Conservation (phyloP, 2,797 vertebrate species). For the Zenarchopterus dispar region DNA sequence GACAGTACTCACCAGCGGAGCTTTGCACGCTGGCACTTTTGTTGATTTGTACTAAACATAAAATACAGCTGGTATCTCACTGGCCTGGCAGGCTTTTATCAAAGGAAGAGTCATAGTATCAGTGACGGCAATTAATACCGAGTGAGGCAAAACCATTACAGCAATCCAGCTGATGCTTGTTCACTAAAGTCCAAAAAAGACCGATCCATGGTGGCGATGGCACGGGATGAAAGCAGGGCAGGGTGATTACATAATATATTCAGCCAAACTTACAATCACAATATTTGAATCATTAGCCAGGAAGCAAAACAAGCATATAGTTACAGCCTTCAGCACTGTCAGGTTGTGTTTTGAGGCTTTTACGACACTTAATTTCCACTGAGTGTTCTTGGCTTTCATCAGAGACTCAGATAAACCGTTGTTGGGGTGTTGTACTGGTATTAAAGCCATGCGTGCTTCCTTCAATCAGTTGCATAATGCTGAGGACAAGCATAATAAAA, state of each 20-base stretch:
- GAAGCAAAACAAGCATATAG: slow-evolving; percentile 11
- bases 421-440: slow-evolving; percentile 15
- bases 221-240: slow-evolving; percentile 17
- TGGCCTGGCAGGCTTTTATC: too few species aligned
- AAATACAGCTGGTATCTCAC: too few species aligned
- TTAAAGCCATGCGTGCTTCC: slow-evolving; percentile 32
- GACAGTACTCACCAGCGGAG: too few species aligned
- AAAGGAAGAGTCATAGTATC: too few species aligned
- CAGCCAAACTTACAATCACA: slow-evolving; percentile 38
- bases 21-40: too few species aligned
- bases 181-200: background rate
- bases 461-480: slow-evolving; percentile 63
- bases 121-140: too few species aligned
- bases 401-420: slow-evolving; percentile 33
- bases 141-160: too few species aligned
- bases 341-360: slow-evolving; percentile 32
- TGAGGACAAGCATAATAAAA: slow-evolving; percentile 20
- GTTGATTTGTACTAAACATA: too few species aligned
- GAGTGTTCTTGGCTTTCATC: slow-evolving; percentile 21
- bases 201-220: slow-evolving; percentile 9
- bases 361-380: slow-evolving; percentile 35
- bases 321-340: slow-evolving; percentile 21
- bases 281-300: slow-evolving; percentile 44
- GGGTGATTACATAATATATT: slow-evolving; percentile 37
- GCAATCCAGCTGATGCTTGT: background rate